phyloP scores from a whole-genome alignment of 2,888 invertebrate genomes.

The Pantelozetes paolii region DNA sequence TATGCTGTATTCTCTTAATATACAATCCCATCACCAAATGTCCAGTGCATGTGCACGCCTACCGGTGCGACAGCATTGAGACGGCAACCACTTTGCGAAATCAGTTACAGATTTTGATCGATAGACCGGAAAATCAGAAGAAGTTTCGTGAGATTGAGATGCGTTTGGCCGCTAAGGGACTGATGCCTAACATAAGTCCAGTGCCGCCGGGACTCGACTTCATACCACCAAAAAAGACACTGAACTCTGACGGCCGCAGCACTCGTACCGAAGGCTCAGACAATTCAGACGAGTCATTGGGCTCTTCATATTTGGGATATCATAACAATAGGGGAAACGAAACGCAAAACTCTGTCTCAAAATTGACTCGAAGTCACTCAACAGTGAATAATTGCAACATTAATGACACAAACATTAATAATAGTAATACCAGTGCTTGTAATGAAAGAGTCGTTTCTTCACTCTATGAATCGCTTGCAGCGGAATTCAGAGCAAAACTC shows the following conservation, averaged over 20 bases:
- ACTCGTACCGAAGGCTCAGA: constrained; percentile 48
- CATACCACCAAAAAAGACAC: not conserved
- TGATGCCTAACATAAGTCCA: constrained; percentile 49
- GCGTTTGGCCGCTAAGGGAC: constrained; percentile 55
- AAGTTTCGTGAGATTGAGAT: constrained; percentile 76
- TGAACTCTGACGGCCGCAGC: constrained; percentile 47
- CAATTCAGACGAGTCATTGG: constrained; percentile 46
- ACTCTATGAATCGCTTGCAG: constrained; percentile 83
- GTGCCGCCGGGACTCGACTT: constrained; percentile 43
- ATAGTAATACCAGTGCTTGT: constrained; percentile 1
- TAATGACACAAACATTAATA: constrained; percentile 14
- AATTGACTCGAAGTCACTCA: constrained; percentile 28
- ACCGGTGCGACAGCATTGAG: constrained; percentile 79
- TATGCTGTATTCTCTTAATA: constrained; percentile 83
- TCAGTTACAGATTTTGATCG: constrained; percentile 74
- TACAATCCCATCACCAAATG: constrained; percentile 91
- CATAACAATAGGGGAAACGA: constrained; percentile 19
- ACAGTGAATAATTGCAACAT: constrained; percentile 15
- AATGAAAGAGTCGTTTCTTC: constrained; percentile 58
- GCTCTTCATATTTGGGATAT: constrained; percentile 25
- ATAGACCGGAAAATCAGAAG: constrained; percentile 77
- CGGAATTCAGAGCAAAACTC: constrained; percentile 76
- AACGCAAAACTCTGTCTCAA: constrained; percentile 10
- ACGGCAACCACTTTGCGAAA: constrained; percentile 81
- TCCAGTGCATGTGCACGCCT: constrained; percentile 92